Evolutionary conservation across 2,888 invertebrate genomes (phyloP), one percentile per base, ranked within the genome.

Genomic region (Sesia bembeciformis): DNA sequence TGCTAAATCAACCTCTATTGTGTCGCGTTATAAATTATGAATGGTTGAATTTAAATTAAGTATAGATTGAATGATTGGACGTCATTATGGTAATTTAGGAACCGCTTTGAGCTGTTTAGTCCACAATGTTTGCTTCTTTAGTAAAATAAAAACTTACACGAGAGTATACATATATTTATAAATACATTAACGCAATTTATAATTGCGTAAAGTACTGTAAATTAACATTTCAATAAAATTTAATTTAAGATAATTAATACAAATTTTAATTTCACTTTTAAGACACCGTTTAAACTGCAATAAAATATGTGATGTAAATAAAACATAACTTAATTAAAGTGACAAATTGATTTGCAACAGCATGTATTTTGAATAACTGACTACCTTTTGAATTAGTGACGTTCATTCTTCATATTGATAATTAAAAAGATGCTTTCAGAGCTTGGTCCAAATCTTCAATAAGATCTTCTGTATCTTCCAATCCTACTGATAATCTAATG

Each of bases 381-480:
- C 2, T 2, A 23, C 23, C 23, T 23, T 23, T 23, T 23, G 23
- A 2, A 42, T 6, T 6, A 42, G 6, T 6, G 5, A 7, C 7
- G 5, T 42, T 42, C 7, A 3, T 7, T 6, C 5, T 6, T 6
- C 42, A 6, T 6, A 42, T 6, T 6, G 5, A 42, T 42, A 7
- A 6, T 42, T 42, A 70, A 64, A 88, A 88, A 46, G 91, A 78
- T 42, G 66, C 81, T 58, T 92, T 91, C 5, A 99, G 90, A 4
- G 98, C 98, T 76, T 95, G 93, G 59, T 94, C 91, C 46, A 99
- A 80, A 82, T 99, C 98, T 5, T 90, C 87, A 53, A 98, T 91
- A 53, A 99, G 90, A 86, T 99, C 98, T 49, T 94, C 93, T 3
- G 91, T 90, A 64, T 96, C 94, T 88, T 99, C 98, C 40, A 98